Conservation (phyloP, 2,888 invertebrate species). For the Troides oblongomaculatus region DNA sequence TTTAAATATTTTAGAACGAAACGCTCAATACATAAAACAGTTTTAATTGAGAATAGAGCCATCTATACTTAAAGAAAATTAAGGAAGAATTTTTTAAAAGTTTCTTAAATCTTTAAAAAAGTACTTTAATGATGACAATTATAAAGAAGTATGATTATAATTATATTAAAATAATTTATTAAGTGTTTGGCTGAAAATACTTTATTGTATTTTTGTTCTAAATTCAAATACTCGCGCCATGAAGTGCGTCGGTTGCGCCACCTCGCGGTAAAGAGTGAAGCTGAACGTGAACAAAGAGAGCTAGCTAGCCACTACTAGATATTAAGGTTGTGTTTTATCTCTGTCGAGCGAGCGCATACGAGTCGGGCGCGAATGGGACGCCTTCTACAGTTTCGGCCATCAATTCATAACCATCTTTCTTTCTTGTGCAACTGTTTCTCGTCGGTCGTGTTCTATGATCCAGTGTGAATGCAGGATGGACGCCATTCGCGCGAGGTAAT, state of each 20-base stretch:
- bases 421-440: constrained; percentile 80
- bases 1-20: constrained; percentile 23
- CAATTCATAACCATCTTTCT: constrained; percentile 74
- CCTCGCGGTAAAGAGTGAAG: constrained; percentile 52
- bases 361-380: constrained; percentile 58
- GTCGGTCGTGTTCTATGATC: constrained; percentile 77
- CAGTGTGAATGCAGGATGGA: constrained; percentile 77
- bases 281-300: constrained; percentile 73
- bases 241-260: constrained; percentile 44
- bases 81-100: not conserved
- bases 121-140: not conserved
- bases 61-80: constrained; percentile 19
- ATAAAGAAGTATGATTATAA: not conserved
- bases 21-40: constrained; percentile 18
- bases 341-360: constrained; percentile 48
- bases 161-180: not conserved
- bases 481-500: constrained; percentile 78
- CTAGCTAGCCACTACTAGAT: constrained; percentile 64
- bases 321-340: constrained; percentile 75
- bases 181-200: too few species aligned
- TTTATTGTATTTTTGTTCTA: constrained; percentile 2
- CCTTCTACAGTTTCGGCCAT: constrained; percentile 69
- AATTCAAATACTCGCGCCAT: constrained; percentile 40
- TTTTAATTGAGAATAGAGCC: constrained; percentile 19
- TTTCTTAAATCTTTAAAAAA: not conserved